phyloP scores from a whole-genome alignment of 1,140 invertebrate species.

The Hyles euphorbiae region DNA sequence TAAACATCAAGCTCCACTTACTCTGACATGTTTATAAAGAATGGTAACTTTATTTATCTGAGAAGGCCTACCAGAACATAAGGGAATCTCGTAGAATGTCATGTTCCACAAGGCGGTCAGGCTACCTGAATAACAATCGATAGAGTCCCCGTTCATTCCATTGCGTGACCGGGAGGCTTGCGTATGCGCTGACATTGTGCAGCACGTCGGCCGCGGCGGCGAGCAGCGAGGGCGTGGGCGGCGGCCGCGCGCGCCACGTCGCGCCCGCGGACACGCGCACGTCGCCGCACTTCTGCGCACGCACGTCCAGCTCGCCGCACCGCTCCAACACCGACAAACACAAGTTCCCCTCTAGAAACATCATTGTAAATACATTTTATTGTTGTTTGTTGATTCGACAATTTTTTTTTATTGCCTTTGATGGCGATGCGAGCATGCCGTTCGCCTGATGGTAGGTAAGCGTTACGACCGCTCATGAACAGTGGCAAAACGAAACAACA shows the following conservation, averaged over 20 bases:
- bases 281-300: constrained; percentile 43
- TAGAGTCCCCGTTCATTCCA: constrained; percentile 61
- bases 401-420: background rate
- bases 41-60: too few species aligned
- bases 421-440: too few species aligned
- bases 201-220: constrained; percentile 42
- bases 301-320: constrained; percentile 50
- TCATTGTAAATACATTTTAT: background rate
- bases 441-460: too few species aligned
- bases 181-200: constrained; percentile 45
- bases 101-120: background rate
- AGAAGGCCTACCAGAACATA: too few species aligned
- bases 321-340: constrained; percentile 52
- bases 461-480: too few species aligned
- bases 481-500: too few species aligned
- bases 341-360: constrained; percentile 54
- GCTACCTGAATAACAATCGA: constrained; percentile 57
- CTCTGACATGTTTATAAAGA: too few species aligned
- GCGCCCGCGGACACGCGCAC: constrained; percentile 28
- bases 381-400: background rate
- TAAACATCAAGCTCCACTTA: too few species aligned
- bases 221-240: constrained; percentile 44
- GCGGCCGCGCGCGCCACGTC: constrained; percentile 20
- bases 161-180: constrained; percentile 34
- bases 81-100: too few species aligned